These are phyloP conservation scores for Hyles vespertilio DNA, from an alignment of 1,140 invertebrate genomes.

Conservation along the genomic window DNA sequence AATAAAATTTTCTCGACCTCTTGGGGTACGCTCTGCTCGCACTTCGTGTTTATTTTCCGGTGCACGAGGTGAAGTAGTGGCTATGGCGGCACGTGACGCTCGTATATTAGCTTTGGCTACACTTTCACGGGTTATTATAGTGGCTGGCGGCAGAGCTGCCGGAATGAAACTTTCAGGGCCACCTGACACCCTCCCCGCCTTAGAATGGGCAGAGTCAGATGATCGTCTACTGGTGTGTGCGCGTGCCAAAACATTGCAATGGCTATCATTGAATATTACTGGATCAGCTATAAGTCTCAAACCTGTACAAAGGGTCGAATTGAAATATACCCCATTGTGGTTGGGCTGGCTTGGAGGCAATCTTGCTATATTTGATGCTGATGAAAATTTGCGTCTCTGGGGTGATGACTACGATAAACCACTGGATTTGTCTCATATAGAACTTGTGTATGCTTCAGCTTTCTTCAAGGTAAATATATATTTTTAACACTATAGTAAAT, in stretches of 20 bases:
- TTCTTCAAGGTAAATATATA: constrained; percentile 87
- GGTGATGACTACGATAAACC: constrained; percentile 93
- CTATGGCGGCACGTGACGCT: constrained; percentile 57
- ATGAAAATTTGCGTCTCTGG: constrained; percentile 90
- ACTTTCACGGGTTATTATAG: constrained; percentile 92
- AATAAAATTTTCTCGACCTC: constrained; percentile 90
- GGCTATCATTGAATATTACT: constrained; percentile 76
- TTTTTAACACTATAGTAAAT: too few species aligned
- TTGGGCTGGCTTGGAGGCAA: constrained; percentile 94
- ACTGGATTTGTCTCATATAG: constrained; percentile 88
- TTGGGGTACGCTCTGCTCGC: constrained; percentile 92
- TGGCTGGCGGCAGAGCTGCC: constrained; percentile 77
- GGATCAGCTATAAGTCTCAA: constrained; percentile 89
- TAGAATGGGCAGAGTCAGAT: constrained; percentile 84
- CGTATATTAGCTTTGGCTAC: constrained; percentile 93
- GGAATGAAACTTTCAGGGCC: constrained; percentile 71
- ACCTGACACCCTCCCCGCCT: constrained; percentile 85
- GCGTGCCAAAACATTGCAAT: constrained; percentile 49
- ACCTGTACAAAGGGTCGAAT: constrained; percentile 81
- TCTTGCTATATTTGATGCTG: constrained; percentile 88
- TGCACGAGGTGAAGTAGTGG: constrained; percentile 90
- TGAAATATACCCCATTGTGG: constrained; percentile 89
- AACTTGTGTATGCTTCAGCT: constrained; percentile 93
- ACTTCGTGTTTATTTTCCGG: constrained; percentile 95
- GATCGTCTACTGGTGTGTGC: constrained; percentile 54